Conservation (phyloP, 1,140 invertebrate species). For the Anoplophora glabripennis region DNA sequence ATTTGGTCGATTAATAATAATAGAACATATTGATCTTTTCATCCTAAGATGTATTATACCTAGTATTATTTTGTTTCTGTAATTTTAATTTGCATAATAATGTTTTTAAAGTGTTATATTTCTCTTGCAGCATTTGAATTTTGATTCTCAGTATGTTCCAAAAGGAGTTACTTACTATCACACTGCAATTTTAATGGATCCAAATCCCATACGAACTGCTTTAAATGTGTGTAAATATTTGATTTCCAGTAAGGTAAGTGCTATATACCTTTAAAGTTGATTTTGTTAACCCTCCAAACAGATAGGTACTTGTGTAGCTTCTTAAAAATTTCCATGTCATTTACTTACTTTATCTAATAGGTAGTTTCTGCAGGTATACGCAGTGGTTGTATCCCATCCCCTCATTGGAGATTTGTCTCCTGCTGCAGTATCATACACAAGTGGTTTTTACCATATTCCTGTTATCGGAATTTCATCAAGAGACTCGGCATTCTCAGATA, state of each 20-base stretch:
- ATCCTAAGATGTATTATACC: no score
- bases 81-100: no score
- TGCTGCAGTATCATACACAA: constrained; percentile 94
- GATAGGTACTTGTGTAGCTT: no score
- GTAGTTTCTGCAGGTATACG: constrained; percentile 76
- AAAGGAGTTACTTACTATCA: constrained; percentile 80
- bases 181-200: constrained; percentile 86
- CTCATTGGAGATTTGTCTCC: constrained; percentile 83
- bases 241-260: constrained; percentile 69
- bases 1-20: no score
- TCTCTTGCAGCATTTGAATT: constrained; percentile 78
- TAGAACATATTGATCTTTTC: no score
- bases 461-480: constrained; percentile 96
- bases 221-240: constrained; percentile 89
- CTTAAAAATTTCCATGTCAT: no score
- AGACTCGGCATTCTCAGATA: constrained; percentile 97
- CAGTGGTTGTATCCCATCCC: constrained; percentile 87
- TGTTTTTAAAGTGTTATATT: constrained; percentile 1
- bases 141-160: constrained; percentile 75
- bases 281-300: not conserved
- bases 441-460: constrained; percentile 97
- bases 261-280: not conserved
- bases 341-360: constrained; percentile 7
- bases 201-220: constrained; percentile 91
- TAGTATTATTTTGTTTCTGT: not conserved